A percentile compares a stretch with the other conserved stretches of the same genome.
Conservation (phyloP, 2,113 vertebrate genomes). For the Morone saxatilis region DNA sequence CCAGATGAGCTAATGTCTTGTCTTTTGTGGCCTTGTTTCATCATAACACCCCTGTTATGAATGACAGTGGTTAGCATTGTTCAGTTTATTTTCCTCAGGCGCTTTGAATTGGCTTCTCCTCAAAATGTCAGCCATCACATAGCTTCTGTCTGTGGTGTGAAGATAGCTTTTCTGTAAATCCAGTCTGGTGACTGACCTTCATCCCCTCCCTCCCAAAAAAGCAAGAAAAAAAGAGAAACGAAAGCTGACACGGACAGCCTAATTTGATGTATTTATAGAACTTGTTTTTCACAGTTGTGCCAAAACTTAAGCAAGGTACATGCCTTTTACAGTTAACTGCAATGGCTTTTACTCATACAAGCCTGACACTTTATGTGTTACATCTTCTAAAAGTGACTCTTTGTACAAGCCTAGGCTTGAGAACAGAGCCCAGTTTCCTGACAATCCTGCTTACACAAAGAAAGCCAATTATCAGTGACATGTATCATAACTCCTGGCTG, state of each 20-base stretch:
- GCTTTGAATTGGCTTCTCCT: conserved; percentile 26
- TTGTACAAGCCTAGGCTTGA: conserved; percentile 52
- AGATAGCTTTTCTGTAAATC: conserved; percentile 9
- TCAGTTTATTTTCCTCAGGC: conserved; percentile 29
- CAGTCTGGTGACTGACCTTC: conserved; percentile 14
- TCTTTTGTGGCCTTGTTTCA: conserved; percentile 26
- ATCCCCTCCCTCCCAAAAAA: not conserved
- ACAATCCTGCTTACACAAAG: conserved; percentile 51
- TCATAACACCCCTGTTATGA: conserved; percentile 46
- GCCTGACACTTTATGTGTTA: conserved; percentile 26
- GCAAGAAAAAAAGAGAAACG: conserved; percentile 44
- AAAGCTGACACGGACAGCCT: conserved; percentile 27
- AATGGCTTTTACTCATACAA: not conserved
- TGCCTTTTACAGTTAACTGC: not conserved
- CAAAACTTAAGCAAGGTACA: conserved; percentile 22
- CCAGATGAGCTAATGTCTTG: conserved; percentile 41
- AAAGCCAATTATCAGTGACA: conserved; percentile 35
- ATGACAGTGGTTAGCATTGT: conserved; percentile 42
- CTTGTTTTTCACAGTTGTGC: conserved; percentile 32
- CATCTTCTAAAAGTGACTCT: conserved; percentile 24
- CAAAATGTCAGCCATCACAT: conserved; percentile 24
- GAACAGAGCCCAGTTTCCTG: conserved; percentile 43
- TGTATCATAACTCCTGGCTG: not conserved
- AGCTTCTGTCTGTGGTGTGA: conserved; percentile 25
- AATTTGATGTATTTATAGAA: conserved; percentile 49